Evolutionary conservation across 2,888 invertebrate species (phyloP), one percentile per base, ranked within the genome.

Genomic region (Rhamphomyia laevipes): DNA sequence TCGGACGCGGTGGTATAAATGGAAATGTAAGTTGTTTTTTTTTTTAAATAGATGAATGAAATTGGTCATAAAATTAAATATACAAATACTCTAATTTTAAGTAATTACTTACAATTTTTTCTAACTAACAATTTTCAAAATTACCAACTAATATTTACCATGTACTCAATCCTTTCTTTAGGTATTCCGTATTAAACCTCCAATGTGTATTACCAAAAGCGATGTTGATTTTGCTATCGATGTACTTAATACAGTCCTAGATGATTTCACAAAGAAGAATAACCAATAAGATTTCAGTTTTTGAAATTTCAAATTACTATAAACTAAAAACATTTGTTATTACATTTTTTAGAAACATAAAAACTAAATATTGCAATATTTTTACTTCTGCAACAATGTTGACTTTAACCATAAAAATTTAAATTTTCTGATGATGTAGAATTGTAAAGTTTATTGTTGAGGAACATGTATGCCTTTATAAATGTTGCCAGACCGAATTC

Each of bases 121-220:
- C 35, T n/a, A n/a, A n/a, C 13, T 35, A n/a, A n/a, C 35, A 27
- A 7, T 27, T 27, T 27, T 27, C 23, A 7, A 27, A 4, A 27
- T 7, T 27, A 27, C 2, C 4, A 2, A 27, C 23, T 27, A 27
- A 27, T 27, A 49, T 27, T 13, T 27, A 35, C 13, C 16, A 21
- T 41, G n/a, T 41, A 48, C 40, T 17, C 3, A 16, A 12, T 31
- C n/a, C 48, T 53, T 47, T n/a, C 55, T 61, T 16, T 74, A 94
- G 90, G 86, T 90, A 1, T 73, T 97, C 45, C 77, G 97, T 59
- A 84, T 97, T 56, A 92, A 94, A 66, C 97, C 97, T 6, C 96
- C 97, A 0, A 91, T 99, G 92, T 96, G 95, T 68, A 79, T 97
- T 53, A 87, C 82, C 9, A 84, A 82, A 67, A 78, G 79, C 51